Conservation (phyloP, 2,797 vertebrate genomes). For the Clarias platycephalus region DNA sequence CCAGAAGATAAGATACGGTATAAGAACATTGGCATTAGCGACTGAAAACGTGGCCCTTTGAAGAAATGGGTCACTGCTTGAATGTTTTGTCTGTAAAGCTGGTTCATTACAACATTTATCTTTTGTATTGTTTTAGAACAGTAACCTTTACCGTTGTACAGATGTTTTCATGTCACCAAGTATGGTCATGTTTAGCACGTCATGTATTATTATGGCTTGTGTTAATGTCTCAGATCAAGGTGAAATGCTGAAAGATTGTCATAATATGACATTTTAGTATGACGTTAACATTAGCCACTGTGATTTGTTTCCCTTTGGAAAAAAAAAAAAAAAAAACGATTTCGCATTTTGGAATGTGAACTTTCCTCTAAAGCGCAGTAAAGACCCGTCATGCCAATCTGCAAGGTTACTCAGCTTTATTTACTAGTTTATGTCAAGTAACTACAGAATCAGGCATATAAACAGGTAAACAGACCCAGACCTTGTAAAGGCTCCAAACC, state of each 20-base stretch:
- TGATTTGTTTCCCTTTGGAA: not conserved
- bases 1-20: not conserved
- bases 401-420: conserved; percentile 28
- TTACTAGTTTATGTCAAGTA: conserved; percentile 31
- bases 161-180: not conserved
- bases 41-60: not conserved
- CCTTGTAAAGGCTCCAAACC: not conserved
- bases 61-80: not conserved
- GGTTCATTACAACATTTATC: not conserved
- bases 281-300: not conserved
- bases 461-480: not conserved
- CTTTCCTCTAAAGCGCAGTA: conserved; percentile 18
- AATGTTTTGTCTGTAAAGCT: not conserved
- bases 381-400: conserved; percentile 15
- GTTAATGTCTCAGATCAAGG: not conserved
- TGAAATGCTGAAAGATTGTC: not conserved
- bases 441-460: not conserved
- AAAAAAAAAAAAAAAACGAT: too few relatives aligned
- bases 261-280: not conserved
- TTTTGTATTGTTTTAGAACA: not conserved
- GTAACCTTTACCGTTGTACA: not conserved
- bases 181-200: not conserved
- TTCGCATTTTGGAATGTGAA: not conserved
- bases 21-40: not conserved
- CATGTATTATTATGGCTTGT: not conserved